Base-by-base conservation (phyloP, 2,888 invertebrate species). In the Drosophila sordidula region DNA sequence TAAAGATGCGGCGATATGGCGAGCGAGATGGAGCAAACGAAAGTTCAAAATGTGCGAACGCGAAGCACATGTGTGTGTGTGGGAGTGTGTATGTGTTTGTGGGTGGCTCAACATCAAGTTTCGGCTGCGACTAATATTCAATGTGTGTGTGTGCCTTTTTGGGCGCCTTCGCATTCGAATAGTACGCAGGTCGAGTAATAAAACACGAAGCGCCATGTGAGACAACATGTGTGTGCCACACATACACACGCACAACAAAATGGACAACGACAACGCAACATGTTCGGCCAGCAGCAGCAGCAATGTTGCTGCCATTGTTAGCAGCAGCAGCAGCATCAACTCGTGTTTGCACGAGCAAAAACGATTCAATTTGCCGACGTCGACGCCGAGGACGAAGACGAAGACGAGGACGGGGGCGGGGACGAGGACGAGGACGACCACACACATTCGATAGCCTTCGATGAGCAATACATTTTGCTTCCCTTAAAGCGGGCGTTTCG, bases 361-460 rank as follows among this genome's bases (percentile, higher is more conserved):
- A 51, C 59, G 74, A 51, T 12, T 34, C 34, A 16, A n/a, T 39
- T 22, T 25, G 52, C 9, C 39, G 52, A 54, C 26, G 57, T 16
- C 57, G 57, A 56, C 50, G 44, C 18, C 56, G 38, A 50, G 14
- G 29, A 3, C 25, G 25, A 25, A 18, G 41, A 50, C 51, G 39
- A 56, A 42, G 56, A 50, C 50, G 62, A 50, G 29, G 38, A 26
- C 47, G 49, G 26, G 11, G 45, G 11, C 66, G 66, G 47, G 57
- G 44, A 55, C 51, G 44, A 66, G 47, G 62, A 47, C 49, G 54
- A 56, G 41, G 49, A 50, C 67, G 58, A 66, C 65, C 75, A 62
- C 70, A 80, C 86, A 87, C 89, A 89, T 89, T 87, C 87, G 87
- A 87, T 87, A 89, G 89, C 89, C 87, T 87, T 87, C 87, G 87